Evolutionary conservation across 2,113 vertebrate genomes (phyloP).

Genomic region (Pelmatolapia mariae): DNA sequence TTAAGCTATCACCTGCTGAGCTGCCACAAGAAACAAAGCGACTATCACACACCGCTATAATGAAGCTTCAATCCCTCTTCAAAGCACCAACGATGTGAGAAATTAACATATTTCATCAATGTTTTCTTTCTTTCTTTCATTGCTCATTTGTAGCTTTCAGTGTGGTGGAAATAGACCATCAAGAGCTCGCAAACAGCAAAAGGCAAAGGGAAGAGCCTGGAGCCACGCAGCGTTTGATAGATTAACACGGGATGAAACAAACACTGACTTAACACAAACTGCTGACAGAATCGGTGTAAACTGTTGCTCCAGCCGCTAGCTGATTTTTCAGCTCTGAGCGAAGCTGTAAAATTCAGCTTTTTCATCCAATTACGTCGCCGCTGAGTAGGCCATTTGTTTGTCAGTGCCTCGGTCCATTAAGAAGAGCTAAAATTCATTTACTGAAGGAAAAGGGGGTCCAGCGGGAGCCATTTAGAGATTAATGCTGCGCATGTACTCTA

Average conservation of each 20-base stretch:
- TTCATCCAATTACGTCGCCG: constrained; percentile 8
- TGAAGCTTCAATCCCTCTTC: constrained; percentile 29
- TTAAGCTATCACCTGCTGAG: constrained; percentile 36
- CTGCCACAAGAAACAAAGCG: constrained; percentile 31
- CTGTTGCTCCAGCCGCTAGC: constrained; percentile 28
- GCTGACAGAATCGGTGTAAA: constrained; percentile 49
- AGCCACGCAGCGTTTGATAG: constrained; percentile 58
- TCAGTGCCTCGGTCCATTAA: constrained; percentile 32
- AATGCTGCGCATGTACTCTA: neutral
- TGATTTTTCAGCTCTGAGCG: constrained; percentile 3
- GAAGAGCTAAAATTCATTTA: constrained; percentile 8
- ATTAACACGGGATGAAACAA: constrained; percentile 71
- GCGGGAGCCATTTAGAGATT: constrained; percentile 7
- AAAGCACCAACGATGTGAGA: constrained; percentile 56
- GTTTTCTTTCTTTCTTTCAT: constrained; percentile 60
- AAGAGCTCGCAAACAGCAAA: constrained; percentile 73
- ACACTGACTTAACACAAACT: constrained; percentile 61
- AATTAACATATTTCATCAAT: constrained; percentile 73
- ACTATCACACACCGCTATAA: constrained; percentile 34
- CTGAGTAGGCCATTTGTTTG: constrained; percentile 22
- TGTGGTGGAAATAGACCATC: constrained; percentile 90
- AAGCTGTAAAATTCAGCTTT: constrained; percentile 21
- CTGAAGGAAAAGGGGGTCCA: neutral
- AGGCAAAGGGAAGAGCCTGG: constrained; percentile 72
- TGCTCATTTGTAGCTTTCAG: constrained; percentile 74